Evolutionary conservation across 2,797 vertebrate species (phyloP).

Genomic region (Pteronotus mesoamericanus): DNA sequence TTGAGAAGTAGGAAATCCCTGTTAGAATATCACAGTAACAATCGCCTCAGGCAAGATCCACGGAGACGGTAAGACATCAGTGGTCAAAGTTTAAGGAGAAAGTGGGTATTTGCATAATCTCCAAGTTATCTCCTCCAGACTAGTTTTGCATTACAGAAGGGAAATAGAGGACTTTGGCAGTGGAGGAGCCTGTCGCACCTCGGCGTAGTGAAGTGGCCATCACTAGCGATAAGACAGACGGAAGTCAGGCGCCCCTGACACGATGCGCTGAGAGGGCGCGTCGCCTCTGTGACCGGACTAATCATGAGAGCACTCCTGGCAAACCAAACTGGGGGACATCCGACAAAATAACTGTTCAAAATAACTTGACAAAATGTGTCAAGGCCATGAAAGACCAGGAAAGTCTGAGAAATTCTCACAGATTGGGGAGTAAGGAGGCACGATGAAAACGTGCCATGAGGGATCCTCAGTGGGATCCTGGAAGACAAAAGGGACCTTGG

Average conservation of each 20-base stretch:
- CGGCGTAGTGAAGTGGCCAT: no score
- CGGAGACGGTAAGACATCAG: background rate
- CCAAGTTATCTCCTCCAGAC: background rate
- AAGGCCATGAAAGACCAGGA: background rate
- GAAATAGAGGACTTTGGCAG: no score
- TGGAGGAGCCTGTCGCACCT: background rate
- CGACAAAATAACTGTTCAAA: no score
- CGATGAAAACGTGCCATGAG: fast-evolving
- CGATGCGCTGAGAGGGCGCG: fast-evolving
- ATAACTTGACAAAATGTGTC: no score
- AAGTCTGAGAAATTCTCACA: background rate
- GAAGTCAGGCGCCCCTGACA: fast-evolving
- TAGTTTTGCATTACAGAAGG: background rate
- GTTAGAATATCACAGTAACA: background rate
- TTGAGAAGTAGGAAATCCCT: background rate
- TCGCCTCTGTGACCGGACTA: background rate
- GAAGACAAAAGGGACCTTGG: background rate
- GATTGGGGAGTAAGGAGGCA: background rate
- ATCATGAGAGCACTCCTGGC: background rate
- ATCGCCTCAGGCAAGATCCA: background rate
- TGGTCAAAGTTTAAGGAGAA: background rate
- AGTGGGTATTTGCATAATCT: background rate
- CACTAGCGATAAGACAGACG: background rate
- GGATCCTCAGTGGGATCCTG: background rate
- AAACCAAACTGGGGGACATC: background rate